Evolutionary conservation across 2,113 vertebrate species (phyloP), one percentile per base, ranked within the genome.

Genomic region (Micronycteris hirsuta): DNA sequence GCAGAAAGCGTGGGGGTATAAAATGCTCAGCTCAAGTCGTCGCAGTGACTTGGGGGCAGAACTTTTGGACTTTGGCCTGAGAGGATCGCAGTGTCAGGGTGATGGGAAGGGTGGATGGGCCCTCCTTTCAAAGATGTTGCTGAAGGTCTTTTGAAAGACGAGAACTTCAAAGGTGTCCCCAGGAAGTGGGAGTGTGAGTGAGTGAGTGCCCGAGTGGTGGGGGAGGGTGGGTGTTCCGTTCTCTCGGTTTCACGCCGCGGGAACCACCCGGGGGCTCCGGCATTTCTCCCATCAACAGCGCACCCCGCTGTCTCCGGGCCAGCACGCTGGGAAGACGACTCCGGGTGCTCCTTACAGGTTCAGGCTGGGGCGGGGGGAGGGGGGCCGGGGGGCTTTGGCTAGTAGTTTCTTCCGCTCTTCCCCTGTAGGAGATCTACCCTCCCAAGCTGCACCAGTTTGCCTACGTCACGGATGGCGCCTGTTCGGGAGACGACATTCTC

Each of bases 361-460:
- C 11, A n/a, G n/a, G n/a, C n/a, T n/a, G n/a, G 49, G 20, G 54
- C 19, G 20, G 43, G 26, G 31, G 5, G 41, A 20, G 4, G 41
- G 28, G 49, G 58, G 33, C 28, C 6, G 56, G 52, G 14, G 52
- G 52, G 14, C n/a, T 83, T 70, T 67, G 65, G 41, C 54, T 63
- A 65, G 76, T 22, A 4, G 15, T 47, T 2, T 61, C 52, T 84
- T 78, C 54, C 52, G 81, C 89, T 9, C 33, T 33, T 58, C 0
- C 87, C 43, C 97, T 92, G 52, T 95, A 99, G 99, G 99, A 99
- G 98, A 99, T 99, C 95, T 99, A 99, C 95, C 99, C 99, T 96
- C 99, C 99, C 0, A 99, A 99, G 96, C 95, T 99, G 96, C 98
- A 99, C 96, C 99, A 99, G 98, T 99, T 99, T 98, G 99, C 99